These are phyloP conservation scores for Dufourea novaeangliae DNA, from an alignment of 1,140 invertebrate genomes.

Conservation along the genomic window DNA sequence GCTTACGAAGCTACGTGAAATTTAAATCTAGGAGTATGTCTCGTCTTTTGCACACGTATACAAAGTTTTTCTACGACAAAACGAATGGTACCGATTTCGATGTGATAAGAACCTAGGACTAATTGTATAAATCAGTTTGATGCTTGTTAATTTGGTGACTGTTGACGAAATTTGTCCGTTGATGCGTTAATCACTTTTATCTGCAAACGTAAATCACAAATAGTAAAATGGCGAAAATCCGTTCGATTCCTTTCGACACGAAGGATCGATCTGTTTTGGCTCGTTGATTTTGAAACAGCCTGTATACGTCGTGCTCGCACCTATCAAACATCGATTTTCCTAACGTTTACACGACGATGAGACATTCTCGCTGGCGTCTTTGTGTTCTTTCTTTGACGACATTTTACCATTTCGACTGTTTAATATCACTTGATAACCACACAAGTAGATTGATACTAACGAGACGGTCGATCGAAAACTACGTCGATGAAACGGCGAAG, in stretches of 20 bases:
- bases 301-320: not conserved
- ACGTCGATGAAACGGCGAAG: no score
- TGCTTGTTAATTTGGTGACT: no score
- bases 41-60: no score
- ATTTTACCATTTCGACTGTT: constrained; percentile 49
- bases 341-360: constrained; percentile 33
- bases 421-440: constrained; percentile 48
- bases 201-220: not conserved
- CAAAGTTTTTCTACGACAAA: no score
- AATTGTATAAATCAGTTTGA: no score
- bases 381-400: constrained; percentile 29
- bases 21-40: no score
- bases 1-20: no score
- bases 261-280: not conserved
- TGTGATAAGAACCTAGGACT: no score
- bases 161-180: no score
- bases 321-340: constrained; percentile 27
- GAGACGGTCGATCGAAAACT: not conserved
- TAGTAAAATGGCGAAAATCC: not conserved
- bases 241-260: not conserved
- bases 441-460: not conserved
- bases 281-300: not conserved
- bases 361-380: constrained; percentile 26
- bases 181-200: no score
- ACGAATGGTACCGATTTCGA: no score